These are phyloP conservation scores for Dolichoris vasculosae DNA, from an alignment of 1,140 invertebrate species.

Conservation along the genomic window DNA sequence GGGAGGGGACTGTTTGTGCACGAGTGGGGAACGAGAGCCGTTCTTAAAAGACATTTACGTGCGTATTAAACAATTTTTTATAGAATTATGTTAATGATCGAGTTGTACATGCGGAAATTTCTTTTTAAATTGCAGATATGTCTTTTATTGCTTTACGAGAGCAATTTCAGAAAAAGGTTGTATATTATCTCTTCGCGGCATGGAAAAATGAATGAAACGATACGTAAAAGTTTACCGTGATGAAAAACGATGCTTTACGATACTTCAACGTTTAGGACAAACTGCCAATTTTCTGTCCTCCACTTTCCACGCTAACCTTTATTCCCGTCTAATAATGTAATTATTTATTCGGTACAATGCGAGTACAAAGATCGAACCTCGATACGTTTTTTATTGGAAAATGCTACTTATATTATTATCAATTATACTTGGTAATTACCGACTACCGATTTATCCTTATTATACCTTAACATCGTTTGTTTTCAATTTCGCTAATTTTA, in stretches of 20 bases:
- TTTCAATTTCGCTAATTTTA: no score
- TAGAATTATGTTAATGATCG: conserved; percentile 44
- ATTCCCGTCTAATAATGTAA: conserved; percentile 30
- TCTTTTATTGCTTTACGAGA: conserved; percentile 47
- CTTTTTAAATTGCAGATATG: conserved; percentile 27
- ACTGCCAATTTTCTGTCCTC: background rate
- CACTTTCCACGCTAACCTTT: conserved; percentile 16
- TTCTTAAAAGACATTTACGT: conserved; percentile 25
- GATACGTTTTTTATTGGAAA: no score
- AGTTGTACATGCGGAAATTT: conserved; percentile 13
- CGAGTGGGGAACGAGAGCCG: background rate
- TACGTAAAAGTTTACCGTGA: conserved; percentile 42
- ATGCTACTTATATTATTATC: no score
- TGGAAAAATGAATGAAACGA: conserved; percentile 43
- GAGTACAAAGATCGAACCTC: no score
- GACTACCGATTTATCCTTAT: no score
- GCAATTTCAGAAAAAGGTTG: conserved; percentile 35
- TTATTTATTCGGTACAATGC: conserved; percentile 13
- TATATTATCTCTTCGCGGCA: conserved; percentile 31
- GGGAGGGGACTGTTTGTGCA: background rate
- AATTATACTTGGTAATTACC: no score
- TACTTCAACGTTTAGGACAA: conserved; percentile 17
- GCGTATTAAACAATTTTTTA: conserved; percentile 41
- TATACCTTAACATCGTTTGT: no score
- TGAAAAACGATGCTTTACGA: conserved; percentile 45